Evolutionary conservation across 2,888 invertebrate species (phyloP).

Genomic region (Dorcus hopei): DNA sequence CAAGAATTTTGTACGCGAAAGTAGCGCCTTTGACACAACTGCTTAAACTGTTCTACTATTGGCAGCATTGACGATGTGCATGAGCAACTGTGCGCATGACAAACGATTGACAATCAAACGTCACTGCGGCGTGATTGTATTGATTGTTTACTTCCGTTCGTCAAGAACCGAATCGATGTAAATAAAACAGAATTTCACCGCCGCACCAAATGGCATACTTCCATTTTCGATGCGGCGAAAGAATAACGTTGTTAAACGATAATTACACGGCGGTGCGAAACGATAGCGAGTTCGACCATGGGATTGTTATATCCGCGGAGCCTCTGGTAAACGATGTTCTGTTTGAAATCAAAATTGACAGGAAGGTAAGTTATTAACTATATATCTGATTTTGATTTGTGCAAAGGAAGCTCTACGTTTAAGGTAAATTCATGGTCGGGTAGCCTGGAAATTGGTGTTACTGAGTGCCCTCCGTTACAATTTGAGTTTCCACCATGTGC

Average conservation of each 20-base stretch:
- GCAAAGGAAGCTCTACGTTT: conserved; percentile 8
- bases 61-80: no score
- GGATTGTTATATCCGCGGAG: conserved; percentile 79
- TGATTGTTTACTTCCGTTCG: no score
- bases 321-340: conserved; percentile 77
- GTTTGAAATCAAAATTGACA: conserved; percentile 84
- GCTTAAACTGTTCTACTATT: no score
- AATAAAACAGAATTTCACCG: no score
- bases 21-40: no score
- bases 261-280: conserved; percentile 78
- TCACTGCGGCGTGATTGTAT: no score
- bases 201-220: conserved; percentile 56
- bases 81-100: no score
- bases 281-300: conserved; percentile 82
- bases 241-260: conserved; percentile 79
- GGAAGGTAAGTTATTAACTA: conserved; percentile 65
- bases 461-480: conserved; percentile 65
- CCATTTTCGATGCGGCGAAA: conserved; percentile 79
- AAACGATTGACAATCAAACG: no score
- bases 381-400: neutral
- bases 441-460: conserved; percentile 73
- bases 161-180: no score
- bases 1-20: no score
- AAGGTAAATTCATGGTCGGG: conserved; percentile 80
- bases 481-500: conserved; percentile 73